These are phyloP conservation scores for Glyptemys insculpta DNA, from an alignment of 2,797 vertebrate species.

Conservation along the genomic window DNA sequence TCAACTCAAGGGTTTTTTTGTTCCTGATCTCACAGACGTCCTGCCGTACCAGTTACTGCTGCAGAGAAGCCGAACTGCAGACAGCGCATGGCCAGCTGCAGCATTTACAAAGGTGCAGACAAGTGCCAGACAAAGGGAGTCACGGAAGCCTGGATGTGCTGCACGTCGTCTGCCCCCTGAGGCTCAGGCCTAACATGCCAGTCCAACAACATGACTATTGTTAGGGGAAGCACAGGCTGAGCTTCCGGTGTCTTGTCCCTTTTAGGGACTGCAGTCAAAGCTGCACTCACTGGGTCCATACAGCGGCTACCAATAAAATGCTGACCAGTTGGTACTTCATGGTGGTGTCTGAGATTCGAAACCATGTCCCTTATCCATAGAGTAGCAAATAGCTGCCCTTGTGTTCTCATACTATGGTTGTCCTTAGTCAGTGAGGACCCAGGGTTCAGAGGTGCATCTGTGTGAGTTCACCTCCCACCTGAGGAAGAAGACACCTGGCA, in stretches of 20 bases:
- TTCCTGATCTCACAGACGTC: background rate
- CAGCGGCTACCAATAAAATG: background rate
- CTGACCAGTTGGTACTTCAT: background rate
- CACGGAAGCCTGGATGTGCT: background rate
- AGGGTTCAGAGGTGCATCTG: no score
- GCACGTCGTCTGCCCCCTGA: background rate
- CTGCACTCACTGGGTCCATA: background rate
- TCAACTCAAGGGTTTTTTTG: fast-evolving
- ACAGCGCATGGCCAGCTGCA: slow-evolving; percentile 20
- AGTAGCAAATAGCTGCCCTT: no score
- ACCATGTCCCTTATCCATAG: no score
- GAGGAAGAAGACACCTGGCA: no score
- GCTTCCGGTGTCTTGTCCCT: fast-evolving
- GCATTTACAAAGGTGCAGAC: slow-evolving; percentile 22
- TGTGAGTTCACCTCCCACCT: no score
- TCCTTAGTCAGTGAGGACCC: no score
- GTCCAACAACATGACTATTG: background rate
- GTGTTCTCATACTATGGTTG: background rate
- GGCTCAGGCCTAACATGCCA: background rate
- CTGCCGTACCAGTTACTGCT: background rate
- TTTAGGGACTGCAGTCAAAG: background rate
- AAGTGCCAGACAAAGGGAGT: fast-evolving
- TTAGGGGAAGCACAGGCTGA: background rate
- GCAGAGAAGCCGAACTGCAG: slow-evolving; percentile 37
- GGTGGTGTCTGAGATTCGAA: background rate